Evolutionary conservation across 2,888 invertebrate genomes (phyloP).

Genomic region (Nemotelus nigrinus): DNA sequence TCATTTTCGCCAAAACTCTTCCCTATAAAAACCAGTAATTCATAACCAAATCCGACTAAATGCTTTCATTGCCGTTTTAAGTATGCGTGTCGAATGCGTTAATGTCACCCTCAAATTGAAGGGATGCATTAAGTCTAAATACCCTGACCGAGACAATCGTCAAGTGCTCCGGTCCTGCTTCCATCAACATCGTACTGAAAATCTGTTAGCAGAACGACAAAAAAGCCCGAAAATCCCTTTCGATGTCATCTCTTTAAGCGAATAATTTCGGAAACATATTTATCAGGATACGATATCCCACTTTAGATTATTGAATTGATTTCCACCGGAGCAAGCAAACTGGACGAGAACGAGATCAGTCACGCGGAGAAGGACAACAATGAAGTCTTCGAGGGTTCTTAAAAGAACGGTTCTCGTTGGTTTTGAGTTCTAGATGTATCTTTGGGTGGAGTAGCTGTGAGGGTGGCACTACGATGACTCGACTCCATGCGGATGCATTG

Average conservation of each 20-base stretch:
- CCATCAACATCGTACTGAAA: slow-evolving; percentile 8
- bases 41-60: slow-evolving; percentile 41
- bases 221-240: neutral
- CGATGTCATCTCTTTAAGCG: neutral
- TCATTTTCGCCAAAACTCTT: neutral
- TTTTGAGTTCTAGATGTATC: no score
- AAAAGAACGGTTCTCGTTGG: no score
- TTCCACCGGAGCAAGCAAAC: slow-evolving; percentile 20
- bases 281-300: slow-evolving; percentile 43
- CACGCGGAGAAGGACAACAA: neutral
- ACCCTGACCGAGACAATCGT: slow-evolving; percentile 26
- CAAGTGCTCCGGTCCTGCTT: slow-evolving; percentile 2
- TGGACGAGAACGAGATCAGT: neutral
- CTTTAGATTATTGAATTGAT: slow-evolving; percentile 49
- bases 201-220: slow-evolving; percentile 16
- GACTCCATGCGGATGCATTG: no score
- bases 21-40: slow-evolving; percentile 25
- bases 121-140: slow-evolving; percentile 45
- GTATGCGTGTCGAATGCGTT: slow-evolving; percentile 48
- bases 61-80: slow-evolving; percentile 25
- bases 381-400: neutral
- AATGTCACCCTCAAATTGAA: slow-evolving; percentile 47
- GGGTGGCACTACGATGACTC: no score
- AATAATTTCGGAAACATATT: slow-evolving; percentile 45
- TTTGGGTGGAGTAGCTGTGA: no score